phyloP scores from a whole-genome alignment of 2,797 vertebrate genomes.

The Lacerta viridis region DNA sequence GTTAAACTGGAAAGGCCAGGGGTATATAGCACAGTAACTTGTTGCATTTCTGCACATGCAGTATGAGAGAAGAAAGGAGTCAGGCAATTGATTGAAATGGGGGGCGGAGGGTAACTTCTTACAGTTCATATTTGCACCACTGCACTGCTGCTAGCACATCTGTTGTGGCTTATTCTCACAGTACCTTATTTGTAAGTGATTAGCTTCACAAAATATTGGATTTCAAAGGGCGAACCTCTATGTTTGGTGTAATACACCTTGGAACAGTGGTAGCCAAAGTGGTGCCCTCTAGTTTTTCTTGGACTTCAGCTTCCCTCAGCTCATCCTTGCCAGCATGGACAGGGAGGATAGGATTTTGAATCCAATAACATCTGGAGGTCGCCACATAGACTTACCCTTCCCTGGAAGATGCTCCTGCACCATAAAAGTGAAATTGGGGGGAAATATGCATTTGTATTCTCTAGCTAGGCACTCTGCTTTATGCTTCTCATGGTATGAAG shows the following conservation, averaged over 20 bases:
- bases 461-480: not conserved
- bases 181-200: not conserved
- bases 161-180: not conserved
- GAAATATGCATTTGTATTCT: not conserved
- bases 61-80: not conserved
- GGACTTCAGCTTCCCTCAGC: no score
- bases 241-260: not conserved
- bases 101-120: not conserved
- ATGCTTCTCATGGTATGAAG: not conserved
- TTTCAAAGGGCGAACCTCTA: not conserved
- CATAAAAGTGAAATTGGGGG: not conserved
- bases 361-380: no score
- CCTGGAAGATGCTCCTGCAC: not conserved
- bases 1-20: not conserved
- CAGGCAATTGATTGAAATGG: not conserved
- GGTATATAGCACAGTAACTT: not conserved
- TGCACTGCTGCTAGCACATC: not conserved
- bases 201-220: not conserved
- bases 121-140: not conserved
- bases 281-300: no score
- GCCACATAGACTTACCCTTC: no score
- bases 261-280: not conserved
- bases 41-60: not conserved
- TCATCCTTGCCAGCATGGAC: no score
- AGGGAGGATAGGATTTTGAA: no score